Conservation (phyloP, 2,888 invertebrate species). For the Lingula anatina region DNA sequence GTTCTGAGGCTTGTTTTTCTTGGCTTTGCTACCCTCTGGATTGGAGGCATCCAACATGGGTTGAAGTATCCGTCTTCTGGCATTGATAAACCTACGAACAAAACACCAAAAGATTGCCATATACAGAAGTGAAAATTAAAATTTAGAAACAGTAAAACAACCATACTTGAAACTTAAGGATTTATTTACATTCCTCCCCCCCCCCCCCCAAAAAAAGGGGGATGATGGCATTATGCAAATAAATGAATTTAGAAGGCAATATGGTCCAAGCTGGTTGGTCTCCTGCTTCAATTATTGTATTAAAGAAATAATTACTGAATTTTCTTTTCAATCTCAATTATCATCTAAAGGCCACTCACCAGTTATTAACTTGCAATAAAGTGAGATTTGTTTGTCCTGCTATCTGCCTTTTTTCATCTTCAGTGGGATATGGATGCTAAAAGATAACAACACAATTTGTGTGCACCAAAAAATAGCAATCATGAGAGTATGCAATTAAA, state of each 20-base stretch:
- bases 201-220: too few species aligned
- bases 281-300: too few species aligned
- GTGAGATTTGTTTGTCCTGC: slow-evolving; percentile 85
- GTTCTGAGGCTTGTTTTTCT: slow-evolving; percentile 54
- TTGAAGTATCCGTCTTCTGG: slow-evolving; percentile 81
- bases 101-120: not conserved
- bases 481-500: too few species aligned
- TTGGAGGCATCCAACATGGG: slow-evolving; percentile 76
- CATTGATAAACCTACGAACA: slow-evolving; percentile 69
- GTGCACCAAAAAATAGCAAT: too few species aligned
- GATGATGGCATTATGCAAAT: too few species aligned
- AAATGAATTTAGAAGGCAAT: too few species aligned
- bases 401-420: slow-evolving; percentile 86
- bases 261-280: too few species aligned
- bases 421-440: slow-evolving; percentile 92
- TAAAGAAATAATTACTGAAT: too few species aligned
- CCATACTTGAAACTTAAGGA: too few species aligned
- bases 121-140: not conserved
- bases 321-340: too few species aligned
- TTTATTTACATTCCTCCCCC: too few species aligned
- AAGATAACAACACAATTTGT: slow-evolving; percentile 17
- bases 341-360: too few species aligned
- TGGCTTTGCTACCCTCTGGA: slow-evolving; percentile 39
- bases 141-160: not conserved
- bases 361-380: slow-evolving; percentile 68